These are phyloP conservation scores for Leucoraja erinaceus DNA, from an alignment of 2,113 vertebrate genomes.

Conservation along the genomic window DNA sequence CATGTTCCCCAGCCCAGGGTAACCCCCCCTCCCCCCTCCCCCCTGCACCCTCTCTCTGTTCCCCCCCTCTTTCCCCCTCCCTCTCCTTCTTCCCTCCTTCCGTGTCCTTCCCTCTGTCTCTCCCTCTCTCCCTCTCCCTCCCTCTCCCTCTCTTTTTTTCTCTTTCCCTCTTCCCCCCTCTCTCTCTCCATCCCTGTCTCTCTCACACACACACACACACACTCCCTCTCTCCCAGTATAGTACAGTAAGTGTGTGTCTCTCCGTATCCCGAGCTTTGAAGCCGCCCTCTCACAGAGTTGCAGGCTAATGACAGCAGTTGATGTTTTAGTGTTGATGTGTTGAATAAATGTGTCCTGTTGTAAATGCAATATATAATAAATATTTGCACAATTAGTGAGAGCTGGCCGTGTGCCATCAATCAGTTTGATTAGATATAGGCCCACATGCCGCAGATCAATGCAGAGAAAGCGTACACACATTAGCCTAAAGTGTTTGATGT, in stretches of 20 bases:
- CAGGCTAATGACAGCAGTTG: neutral
- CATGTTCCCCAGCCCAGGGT: too few relatives aligned
- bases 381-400: neutral
- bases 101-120: neutral
- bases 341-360: neutral
- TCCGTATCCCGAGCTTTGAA: neutral
- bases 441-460: neutral
- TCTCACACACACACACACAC: too few relatives aligned
- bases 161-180: too few relatives aligned
- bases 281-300: too few relatives aligned
- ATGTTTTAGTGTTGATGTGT: neutral
- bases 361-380: neutral
- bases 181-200: too few relatives aligned
- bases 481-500: neutral
- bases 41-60: neutral
- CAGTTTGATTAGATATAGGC: neutral
- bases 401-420: neutral
- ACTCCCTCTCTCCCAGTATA: too few relatives aligned
- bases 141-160: neutral
- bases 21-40: too few relatives aligned
- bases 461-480: neutral
- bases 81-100: neutral
- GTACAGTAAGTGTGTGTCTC: too few relatives aligned
- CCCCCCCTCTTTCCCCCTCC: neutral
- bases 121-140: neutral